Percentiles rank a stretch among this genome's conserved stretches.
Conservation (phyloP, 2,113 vertebrate species). For the Cryptomyrus ogoouensis region DNA sequence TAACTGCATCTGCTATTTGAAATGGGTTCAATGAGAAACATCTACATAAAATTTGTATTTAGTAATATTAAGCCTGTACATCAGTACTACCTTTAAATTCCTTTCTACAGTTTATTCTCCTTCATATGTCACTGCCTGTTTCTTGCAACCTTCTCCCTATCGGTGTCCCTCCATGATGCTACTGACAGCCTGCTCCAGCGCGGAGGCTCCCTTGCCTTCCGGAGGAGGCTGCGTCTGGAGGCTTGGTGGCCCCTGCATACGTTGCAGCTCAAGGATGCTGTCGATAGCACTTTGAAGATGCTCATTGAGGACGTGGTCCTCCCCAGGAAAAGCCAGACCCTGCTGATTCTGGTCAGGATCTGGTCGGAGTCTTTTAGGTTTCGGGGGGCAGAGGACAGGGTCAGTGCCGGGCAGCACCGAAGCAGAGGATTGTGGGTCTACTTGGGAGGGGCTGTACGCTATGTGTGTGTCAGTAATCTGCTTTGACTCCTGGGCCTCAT, state of each 20-base stretch:
- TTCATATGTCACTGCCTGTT: neutral
- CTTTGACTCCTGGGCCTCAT: constrained; percentile 20
- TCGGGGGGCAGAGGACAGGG: constrained; percentile 8
- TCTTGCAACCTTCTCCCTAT: constrained; percentile 39
- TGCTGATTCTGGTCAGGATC: constrained; percentile 17
- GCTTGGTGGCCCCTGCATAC: constrained; percentile 57
- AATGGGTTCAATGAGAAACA: constrained; percentile 49
- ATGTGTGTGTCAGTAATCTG: neutral
- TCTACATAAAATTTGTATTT: constrained; percentile 54
- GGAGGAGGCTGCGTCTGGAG: constrained; percentile 37
- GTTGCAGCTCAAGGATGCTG: constrained; percentile 71
- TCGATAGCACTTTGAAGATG: constrained; percentile 72
- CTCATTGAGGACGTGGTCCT: constrained; percentile 64
- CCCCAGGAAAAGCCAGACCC: constrained; percentile 37
- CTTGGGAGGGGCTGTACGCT: neutral
- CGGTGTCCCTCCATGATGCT: constrained; percentile 59
- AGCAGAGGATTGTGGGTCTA: neutral
- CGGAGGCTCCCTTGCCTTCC: constrained; percentile 26
- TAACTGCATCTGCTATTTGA: constrained; percentile 53
- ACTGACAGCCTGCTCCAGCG: constrained; percentile 60
- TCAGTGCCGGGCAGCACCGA: constrained; percentile 21
- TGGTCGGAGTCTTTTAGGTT: constrained; percentile 31
- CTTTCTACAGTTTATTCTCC: constrained; percentile 26
- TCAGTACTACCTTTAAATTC: constrained; percentile 48
- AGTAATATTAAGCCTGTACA: constrained; percentile 46